Evolutionary conservation across 2,888 invertebrate species (phyloP).

Genomic region (Hypomecis punctinalis): DNA sequence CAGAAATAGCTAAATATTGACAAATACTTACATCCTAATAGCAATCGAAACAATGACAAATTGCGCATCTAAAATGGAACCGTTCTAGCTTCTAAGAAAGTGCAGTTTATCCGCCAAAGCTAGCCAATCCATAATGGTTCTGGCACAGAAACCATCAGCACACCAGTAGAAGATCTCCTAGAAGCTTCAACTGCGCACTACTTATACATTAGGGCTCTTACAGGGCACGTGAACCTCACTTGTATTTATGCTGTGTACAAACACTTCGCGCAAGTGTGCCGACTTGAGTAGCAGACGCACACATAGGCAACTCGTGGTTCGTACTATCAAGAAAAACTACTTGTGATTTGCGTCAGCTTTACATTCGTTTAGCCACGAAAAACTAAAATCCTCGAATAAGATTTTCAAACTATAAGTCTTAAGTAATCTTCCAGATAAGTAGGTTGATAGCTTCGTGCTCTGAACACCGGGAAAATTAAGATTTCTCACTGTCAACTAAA

Average conservation of each 20-base stretch:
- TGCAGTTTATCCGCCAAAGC: slow-evolving; percentile 36
- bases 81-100: slow-evolving; percentile 38
- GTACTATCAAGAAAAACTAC: no score
- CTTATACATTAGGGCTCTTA: not conserved
- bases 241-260: not conserved
- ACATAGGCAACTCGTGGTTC: no score
- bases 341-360: not conserved
- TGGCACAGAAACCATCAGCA: slow-evolving; percentile 19
- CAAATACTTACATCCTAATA: no score
- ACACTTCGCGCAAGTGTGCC: not conserved
- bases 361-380: not conserved
- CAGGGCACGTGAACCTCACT: not conserved
- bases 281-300: not conserved
- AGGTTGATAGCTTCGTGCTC: not conserved
- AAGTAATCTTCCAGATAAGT: not conserved
- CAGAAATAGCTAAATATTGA: no score
- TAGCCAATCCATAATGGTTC: slow-evolving; percentile 35
- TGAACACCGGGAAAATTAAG: not conserved
- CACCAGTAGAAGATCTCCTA: slow-evolving; percentile 2
- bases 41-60: slow-evolving; percentile 27
- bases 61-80: slow-evolving; percentile 8
- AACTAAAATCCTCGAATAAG: not conserved
- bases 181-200: slow-evolving; percentile 4
- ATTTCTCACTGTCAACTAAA: slow-evolving; percentile 6
- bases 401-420: not conserved